Evolutionary conservation across 53 echinoderm and acorn worm species (phyloP).

Genomic region (Echinometra lucunter): DNA sequence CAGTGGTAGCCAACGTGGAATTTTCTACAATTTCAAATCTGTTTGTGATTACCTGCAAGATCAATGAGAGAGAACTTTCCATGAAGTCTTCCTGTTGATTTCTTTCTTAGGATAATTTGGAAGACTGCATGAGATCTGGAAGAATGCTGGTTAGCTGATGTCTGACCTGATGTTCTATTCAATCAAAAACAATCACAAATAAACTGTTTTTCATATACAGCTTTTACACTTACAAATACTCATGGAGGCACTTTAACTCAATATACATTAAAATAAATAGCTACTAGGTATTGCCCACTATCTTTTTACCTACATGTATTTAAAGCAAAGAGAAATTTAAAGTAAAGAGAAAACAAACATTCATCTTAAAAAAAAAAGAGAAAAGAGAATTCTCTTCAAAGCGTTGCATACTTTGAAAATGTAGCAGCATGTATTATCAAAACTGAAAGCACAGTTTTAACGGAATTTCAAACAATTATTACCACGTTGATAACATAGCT

Average conservation of each 20-base stretch:
- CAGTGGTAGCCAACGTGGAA: too few relatives aligned
- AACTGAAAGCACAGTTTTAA: not conserved
- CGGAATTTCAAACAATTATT: too few relatives aligned
- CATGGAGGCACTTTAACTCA: not conserved
- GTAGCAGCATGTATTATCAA: too few relatives aligned
- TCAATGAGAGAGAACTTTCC: constrained; percentile 99
- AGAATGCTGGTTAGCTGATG: constrained; percentile 98
- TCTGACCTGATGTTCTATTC: constrained; percentile 92
- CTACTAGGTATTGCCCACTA: too few relatives aligned
- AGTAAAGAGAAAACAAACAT: too few relatives aligned
- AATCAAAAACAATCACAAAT: not conserved
- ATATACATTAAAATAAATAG: not conserved
- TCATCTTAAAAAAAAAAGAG: too few relatives aligned
- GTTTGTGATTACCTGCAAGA: constrained; percentile 84
- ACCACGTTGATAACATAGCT: too few relatives aligned
- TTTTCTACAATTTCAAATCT: not conserved
- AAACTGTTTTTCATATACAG: not conserved
- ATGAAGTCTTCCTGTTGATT: constrained; percentile 74
- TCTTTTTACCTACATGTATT: too few relatives aligned
- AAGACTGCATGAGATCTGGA: constrained; percentile 99
- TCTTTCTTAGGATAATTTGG: constrained; percentile 93
- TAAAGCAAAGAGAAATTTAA: too few relatives aligned
- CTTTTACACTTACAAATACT: not conserved
- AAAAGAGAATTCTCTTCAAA: too few relatives aligned
- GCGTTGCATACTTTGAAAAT: too few relatives aligned